Conservation (phyloP, 2,113 vertebrate species). For the Megaceryle torquata region DNA sequence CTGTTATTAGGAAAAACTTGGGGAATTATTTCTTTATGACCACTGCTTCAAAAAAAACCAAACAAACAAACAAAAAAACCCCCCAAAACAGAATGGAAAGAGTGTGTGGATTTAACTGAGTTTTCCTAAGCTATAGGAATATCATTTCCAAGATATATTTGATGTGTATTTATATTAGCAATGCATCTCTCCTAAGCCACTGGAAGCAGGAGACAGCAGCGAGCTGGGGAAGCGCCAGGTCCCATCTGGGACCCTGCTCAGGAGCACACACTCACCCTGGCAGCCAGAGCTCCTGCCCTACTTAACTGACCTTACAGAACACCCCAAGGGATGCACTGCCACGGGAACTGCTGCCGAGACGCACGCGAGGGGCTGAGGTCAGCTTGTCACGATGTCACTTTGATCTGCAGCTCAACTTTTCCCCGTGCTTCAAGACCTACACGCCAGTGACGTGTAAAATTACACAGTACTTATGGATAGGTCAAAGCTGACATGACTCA, state of each 20-base stretch:
- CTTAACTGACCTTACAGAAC: neutral
- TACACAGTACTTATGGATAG: accelerated
- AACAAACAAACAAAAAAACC: too few species aligned
- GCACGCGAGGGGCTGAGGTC: neutral
- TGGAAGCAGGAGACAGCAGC: neutral
- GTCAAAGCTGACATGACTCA: accelerated
- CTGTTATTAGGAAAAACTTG: neutral
- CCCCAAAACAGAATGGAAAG: neutral
- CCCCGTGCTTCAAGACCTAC: accelerated
- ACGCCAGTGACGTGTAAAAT: accelerated
- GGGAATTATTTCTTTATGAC: neutral
- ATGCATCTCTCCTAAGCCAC: accelerated
- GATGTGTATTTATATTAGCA: neutral
- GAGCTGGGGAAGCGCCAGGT: neutral
- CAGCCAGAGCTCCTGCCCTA: neutral
- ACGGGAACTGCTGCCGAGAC: accelerated
- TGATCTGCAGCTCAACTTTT: accelerated
- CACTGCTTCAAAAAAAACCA: too few species aligned
- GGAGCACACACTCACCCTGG: neutral
- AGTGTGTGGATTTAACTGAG: accelerated
- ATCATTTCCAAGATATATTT: neutral
- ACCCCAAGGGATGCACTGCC: too few species aligned
- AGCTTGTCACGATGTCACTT: accelerated
- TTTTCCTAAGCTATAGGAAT: neutral
- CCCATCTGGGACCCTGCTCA: accelerated